Evolutionary conservation across 92 coral and sea anemone species (phyloP).

Genomic region (Pocillopora grandis): DNA sequence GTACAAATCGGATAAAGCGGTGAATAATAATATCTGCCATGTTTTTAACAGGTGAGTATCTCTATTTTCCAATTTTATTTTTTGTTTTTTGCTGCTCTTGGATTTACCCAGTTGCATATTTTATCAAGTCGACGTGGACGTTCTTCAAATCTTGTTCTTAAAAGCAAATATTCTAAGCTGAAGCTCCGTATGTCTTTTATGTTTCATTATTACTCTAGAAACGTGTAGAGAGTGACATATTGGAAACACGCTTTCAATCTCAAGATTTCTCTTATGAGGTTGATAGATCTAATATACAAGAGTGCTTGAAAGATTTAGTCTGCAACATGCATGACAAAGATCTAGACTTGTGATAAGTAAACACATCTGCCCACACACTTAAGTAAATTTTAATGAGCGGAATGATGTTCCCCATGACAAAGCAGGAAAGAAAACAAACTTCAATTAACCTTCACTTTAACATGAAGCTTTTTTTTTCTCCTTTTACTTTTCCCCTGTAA

Average conservation of each 20-base stretch:
- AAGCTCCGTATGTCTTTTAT: background rate
- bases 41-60: constrained; percentile 81
- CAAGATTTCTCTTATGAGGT: background rate
- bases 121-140: constrained; percentile 7
- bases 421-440: background rate
- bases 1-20: constrained; percentile 85
- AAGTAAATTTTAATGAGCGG: background rate
- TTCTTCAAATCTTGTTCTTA: background rate
- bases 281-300: no score
- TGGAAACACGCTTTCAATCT: background rate
- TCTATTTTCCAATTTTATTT: background rate
- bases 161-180: background rate
- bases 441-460: background rate
- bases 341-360: background rate
- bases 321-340: no score
- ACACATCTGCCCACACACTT: constrained; percentile 1
- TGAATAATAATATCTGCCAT: constrained; percentile 80
- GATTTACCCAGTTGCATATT: constrained; percentile 7
- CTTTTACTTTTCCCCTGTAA: no score
- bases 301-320: no score
- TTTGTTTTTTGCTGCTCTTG: background rate
- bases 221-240: background rate
- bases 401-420: background rate
- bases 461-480: no score
- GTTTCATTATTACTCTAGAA: background rate